A percentile compares a stretch with the other conserved stretches of the same genome.
Conservation (phyloP, 2,888 invertebrate genomes). For the Calameuta idolon region DNA sequence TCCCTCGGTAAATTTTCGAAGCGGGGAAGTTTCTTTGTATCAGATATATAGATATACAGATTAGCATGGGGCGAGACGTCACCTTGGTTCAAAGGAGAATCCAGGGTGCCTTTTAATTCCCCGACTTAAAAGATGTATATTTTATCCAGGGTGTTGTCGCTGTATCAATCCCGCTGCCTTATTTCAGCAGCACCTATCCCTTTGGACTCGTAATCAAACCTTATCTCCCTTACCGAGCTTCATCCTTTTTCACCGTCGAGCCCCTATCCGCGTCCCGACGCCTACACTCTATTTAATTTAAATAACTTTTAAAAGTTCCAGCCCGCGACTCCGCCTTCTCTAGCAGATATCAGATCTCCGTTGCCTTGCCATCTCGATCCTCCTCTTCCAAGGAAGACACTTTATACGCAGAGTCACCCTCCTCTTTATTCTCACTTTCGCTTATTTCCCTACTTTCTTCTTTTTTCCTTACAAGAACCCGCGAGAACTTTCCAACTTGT, state of each 20-base stretch:
- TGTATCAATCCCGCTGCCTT: slow-evolving; percentile 43
- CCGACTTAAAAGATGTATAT: slow-evolving; percentile 39
- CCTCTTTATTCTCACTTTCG: slow-evolving; percentile 14
- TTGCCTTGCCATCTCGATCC: slow-evolving; percentile 4
- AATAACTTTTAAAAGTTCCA: slow-evolving; percentile 55
- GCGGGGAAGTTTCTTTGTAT: neutral
- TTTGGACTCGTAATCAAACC: slow-evolving; percentile 41
- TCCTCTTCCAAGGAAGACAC: slow-evolving; percentile 7
- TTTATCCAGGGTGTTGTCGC: slow-evolving; percentile 49
- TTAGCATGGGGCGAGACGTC: neutral
- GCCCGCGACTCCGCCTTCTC: slow-evolving; percentile 13
- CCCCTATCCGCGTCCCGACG: slow-evolving; percentile 15
- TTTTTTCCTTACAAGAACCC: slow-evolving; percentile 15
- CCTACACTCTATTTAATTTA: slow-evolving; percentile 54
- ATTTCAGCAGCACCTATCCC: slow-evolving; percentile 23
- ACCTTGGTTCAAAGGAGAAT: slow-evolving; percentile 23
- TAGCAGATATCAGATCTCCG: slow-evolving; percentile 36
- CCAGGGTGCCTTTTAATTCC: slow-evolving; percentile 49
- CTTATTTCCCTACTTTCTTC: slow-evolving; percentile 15
- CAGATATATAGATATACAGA: too few relatives aligned
- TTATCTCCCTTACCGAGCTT: slow-evolving; percentile 38
- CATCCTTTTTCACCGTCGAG: slow-evolving; percentile 10
- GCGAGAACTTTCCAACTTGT: slow-evolving; percentile 13
- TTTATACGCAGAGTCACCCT: slow-evolving; percentile 15
- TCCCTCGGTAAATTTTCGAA: neutral